Conservation (phyloP, 2,797 vertebrate genomes). For the Sciurus carolinensis region DNA sequence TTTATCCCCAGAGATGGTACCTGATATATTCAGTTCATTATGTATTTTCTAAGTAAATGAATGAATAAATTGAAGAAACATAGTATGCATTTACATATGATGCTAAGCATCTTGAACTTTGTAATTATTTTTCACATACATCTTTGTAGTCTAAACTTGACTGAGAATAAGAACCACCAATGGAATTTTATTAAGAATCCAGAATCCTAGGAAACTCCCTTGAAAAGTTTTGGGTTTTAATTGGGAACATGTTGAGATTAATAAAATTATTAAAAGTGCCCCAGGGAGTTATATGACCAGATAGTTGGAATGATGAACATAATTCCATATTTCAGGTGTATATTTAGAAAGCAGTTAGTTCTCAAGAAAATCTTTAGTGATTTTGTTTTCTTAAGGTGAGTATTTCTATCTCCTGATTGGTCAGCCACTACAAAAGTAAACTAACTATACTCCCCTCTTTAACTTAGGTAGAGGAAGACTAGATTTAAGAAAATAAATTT, state of each 20-base stretch:
- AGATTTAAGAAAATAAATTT: constrained; percentile 8
- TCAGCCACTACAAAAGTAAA: neutral
- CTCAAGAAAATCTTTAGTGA: neutral
- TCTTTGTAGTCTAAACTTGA: neutral
- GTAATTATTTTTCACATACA: neutral
- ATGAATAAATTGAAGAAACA: constrained; percentile 1
- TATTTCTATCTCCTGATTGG: neutral
- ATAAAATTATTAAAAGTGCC: neutral
- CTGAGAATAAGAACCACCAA: neutral
- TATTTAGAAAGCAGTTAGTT: neutral
- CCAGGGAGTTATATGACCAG: neutral
- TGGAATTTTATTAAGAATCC: neutral
- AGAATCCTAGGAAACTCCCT: neutral
- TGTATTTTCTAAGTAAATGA: constrained; percentile 40
- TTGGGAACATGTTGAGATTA: neutral
- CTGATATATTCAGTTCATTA: neutral
- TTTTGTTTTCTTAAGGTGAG: neutral
- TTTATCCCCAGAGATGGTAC: neutral
- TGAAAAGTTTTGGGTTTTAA: neutral
- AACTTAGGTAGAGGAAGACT: neutral
- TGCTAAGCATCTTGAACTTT: neutral
- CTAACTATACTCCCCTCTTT: neutral
- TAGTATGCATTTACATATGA: neutral
- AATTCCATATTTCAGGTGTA: neutral
- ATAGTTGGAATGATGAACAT: neutral